Percentiles rank a stretch among this genome's conserved stretches.
These are phyloP conservation scores for Acrocera orbiculus DNA, from an alignment of 2,888 invertebrate species.

Conservation along the genomic window DNA sequence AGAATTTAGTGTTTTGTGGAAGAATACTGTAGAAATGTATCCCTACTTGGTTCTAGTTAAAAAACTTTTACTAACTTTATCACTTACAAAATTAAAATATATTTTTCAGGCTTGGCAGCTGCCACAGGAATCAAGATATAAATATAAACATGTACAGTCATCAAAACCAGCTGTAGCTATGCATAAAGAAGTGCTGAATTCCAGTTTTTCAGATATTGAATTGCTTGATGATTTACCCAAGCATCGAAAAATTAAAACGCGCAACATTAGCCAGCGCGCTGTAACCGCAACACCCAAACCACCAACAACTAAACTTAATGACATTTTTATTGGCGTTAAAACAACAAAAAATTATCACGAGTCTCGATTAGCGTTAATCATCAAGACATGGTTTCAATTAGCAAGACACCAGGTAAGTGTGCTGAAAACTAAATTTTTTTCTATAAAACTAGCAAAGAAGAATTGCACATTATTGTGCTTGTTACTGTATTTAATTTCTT, in stretches of 20 bases:
- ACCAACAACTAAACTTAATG: slow-evolving; percentile 54
- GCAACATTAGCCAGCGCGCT: slow-evolving; percentile 27
- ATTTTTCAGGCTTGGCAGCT: too few relatives aligned
- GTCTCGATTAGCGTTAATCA: slow-evolving; percentile 65
- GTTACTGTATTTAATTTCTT: too few relatives aligned
- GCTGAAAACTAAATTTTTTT: too few relatives aligned
- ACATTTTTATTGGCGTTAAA: slow-evolving; percentile 90
- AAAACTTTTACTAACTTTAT: too few relatives aligned
- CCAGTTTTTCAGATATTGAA: slow-evolving; percentile 30
- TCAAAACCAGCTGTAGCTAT: slow-evolving; percentile 27
- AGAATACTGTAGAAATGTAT: too few relatives aligned
- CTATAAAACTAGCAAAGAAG: too few relatives aligned
- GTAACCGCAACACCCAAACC: slow-evolving; percentile 35
- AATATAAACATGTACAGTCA: slow-evolving; percentile 13
- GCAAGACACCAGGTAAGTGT: slow-evolving; percentile 71
- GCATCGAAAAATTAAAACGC: slow-evolving; percentile 26
- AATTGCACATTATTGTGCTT: too few relatives aligned
- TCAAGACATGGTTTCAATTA: slow-evolving; percentile 90
- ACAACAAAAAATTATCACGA: slow-evolving; percentile 78
- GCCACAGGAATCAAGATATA: too few relatives aligned
- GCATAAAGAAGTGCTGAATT: slow-evolving; percentile 29
- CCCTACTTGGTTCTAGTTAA: too few relatives aligned
- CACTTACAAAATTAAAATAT: too few relatives aligned
- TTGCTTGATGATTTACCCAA: slow-evolving; percentile 21
- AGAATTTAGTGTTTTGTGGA: too few relatives aligned